phyloP scores from a whole-genome alignment of 1,140 invertebrate species.

The Caligus rogercresseyi region DNA sequence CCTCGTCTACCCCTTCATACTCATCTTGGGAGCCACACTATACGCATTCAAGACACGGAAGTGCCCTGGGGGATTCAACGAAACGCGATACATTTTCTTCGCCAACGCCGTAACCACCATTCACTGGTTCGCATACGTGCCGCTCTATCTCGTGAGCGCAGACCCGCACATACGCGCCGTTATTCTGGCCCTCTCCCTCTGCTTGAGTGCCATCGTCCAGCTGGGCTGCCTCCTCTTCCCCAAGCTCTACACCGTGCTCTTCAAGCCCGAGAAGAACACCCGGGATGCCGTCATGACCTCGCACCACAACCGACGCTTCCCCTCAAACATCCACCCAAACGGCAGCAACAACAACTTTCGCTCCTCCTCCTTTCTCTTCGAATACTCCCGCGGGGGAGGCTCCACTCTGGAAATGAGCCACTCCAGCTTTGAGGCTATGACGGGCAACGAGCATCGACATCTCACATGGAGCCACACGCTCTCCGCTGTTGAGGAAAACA shows the following conservation, averaged over 20 bases:
- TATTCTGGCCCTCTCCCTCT: slow-evolving; percentile 37
- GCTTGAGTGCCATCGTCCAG: slow-evolving; percentile 34
- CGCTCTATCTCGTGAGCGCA: slow-evolving; percentile 44
- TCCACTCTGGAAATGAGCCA: background rate
- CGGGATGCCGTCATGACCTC: slow-evolving; percentile 39
- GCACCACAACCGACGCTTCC: slow-evolving; percentile 17
- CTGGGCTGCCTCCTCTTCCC: slow-evolving; percentile 40
- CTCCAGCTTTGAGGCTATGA: background rate
- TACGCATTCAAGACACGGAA: slow-evolving; percentile 55
- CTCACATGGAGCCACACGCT: background rate
- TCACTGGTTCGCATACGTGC: slow-evolving; percentile 54
- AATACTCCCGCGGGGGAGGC: background rate
- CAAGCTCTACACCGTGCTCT: slow-evolving; percentile 44
- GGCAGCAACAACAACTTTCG: background rate
- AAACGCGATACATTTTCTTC: slow-evolving; percentile 51
- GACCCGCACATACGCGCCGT: slow-evolving; percentile 34
- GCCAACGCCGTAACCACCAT: slow-evolving; percentile 58
- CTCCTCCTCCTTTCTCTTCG: background rate
- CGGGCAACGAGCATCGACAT: background rate
- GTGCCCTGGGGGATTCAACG: slow-evolving; percentile 58
- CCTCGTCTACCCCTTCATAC: slow-evolving; percentile 38
- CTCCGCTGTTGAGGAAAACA: background rate
- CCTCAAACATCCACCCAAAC: background rate
- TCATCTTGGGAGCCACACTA: slow-evolving; percentile 43
- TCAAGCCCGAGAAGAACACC: slow-evolving; percentile 49